Evolutionary conservation across 2,888 invertebrate species (phyloP).

Genomic region (Oxyteleia sp.): DNA sequence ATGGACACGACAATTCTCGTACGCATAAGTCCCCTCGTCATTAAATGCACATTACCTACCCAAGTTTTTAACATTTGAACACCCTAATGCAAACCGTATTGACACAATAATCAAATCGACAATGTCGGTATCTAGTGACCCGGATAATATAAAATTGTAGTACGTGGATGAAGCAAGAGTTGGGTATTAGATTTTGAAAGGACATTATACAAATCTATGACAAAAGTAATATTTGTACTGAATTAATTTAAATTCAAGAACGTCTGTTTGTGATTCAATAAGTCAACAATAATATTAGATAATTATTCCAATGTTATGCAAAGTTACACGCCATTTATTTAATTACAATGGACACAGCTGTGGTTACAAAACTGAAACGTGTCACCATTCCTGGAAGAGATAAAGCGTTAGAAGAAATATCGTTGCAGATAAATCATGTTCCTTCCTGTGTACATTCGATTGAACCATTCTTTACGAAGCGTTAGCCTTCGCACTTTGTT

Average conservation of each 20-base stretch:
- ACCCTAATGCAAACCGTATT: constrained; percentile 33
- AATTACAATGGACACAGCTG: constrained; percentile 42
- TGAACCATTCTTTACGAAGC: not conserved
- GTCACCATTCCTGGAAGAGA: constrained; percentile 33
- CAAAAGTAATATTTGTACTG: constrained; percentile 6
- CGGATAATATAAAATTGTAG: constrained; percentile 13
- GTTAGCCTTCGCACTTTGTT: too few relatives aligned
- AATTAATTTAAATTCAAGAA: constrained; percentile 7
- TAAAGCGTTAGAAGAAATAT: constrained; percentile 23
- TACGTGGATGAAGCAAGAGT: not conserved
- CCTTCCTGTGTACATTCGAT: constrained; percentile 25
- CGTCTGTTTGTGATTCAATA: constrained; percentile 32
- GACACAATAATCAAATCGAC: constrained; percentile 32
- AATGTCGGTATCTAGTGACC: constrained; percentile 10
- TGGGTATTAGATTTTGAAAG: not conserved
- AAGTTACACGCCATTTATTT: constrained; percentile 14
- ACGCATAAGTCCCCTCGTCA: too few relatives aligned
- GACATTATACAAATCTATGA: not conserved
- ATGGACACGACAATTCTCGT: too few relatives aligned
- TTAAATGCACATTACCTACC: too few relatives aligned
- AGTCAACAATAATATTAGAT: constrained; percentile 37
- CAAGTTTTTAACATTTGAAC: constrained; percentile 21
- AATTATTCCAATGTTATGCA: constrained; percentile 35
- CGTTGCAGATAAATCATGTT: constrained; percentile 33
- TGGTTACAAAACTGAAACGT: constrained; percentile 20